Conservation (phyloP, 1,140 invertebrate species). For the Anastatus disparis region DNA sequence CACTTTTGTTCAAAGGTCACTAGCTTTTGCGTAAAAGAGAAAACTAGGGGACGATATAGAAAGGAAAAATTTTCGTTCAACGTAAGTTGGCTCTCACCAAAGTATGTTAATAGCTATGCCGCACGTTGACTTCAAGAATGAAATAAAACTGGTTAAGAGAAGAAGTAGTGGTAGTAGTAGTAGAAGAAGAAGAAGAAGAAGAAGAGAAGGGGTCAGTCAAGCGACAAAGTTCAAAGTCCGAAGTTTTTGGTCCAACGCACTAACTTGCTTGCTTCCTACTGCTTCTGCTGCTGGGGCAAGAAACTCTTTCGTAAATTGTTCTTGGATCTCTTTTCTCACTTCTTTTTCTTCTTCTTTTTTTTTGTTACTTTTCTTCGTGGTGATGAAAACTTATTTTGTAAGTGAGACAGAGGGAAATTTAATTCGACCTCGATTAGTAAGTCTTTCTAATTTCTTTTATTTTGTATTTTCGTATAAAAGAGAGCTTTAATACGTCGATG, state of each 20-base stretch:
- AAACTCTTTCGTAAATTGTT: slow-evolving; percentile 41
- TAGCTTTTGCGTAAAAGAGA: slow-evolving; percentile 1
- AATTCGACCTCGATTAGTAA: slow-evolving; percentile 29
- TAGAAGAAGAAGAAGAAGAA: too few species aligned
- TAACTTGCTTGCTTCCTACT: slow-evolving; percentile 10
- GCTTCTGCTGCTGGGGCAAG: slow-evolving; percentile 42
- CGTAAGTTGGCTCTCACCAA: slow-evolving; percentile 56
- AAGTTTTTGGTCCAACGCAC: slow-evolving; percentile 53
- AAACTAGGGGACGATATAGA: background rate
- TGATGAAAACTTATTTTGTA: slow-evolving; percentile 14
- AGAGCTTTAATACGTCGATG: slow-evolving; percentile 4
- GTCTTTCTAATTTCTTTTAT: too few species aligned
- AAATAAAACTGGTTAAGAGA: too few species aligned
- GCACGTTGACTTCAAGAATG: too few species aligned
- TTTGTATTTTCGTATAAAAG: too few species aligned
- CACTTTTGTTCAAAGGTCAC: slow-evolving; percentile 9
- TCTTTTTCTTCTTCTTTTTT: too few species aligned
- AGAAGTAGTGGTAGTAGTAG: too few species aligned
- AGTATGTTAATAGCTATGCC: slow-evolving; percentile 65
- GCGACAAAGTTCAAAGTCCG: slow-evolving; percentile 60
- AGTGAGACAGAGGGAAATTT: slow-evolving; percentile 16
- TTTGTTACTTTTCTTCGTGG: too few species aligned
- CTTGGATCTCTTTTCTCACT: too few species aligned
- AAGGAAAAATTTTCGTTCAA: slow-evolving; percentile 45
- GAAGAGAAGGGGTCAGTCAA: slow-evolving; percentile 52